Evolutionary conservation across 2,888 invertebrate species (phyloP), one percentile per base, ranked within the genome.

Genomic region (Choreutis nemorana): DNA sequence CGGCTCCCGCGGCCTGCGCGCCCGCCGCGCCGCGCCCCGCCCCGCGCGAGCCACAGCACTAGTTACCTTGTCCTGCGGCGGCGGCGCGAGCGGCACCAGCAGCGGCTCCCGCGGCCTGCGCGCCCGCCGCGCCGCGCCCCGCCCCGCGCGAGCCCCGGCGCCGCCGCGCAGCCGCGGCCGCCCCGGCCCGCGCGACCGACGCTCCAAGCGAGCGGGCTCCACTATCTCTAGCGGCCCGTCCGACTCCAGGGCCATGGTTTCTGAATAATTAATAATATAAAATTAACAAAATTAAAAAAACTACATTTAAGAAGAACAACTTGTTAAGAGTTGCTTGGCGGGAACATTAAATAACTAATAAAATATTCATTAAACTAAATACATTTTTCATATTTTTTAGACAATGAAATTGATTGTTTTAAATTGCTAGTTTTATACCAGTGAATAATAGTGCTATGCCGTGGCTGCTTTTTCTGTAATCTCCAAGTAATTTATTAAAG

Each of bases 41-140:
- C 4, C 18, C 18, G 4, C 5, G 7, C 4, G 8, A 18, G 8
- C 5, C 5, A 18, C 5, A 18, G 18, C 5, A 5, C 5, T 18
- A 5, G 8, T 18, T 18, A 18, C 18, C 8, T 5, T 18, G 18
- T 18, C 18, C 18, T 22, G 15, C 55, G 63, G 62, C 59, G 62
- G 62, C 58, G 81, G 82, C 51, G 79, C 81, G 21, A 81, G 65
- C 43, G 81, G 82, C 50, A 81, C 82, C 11, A 81, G 60, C 33
- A 77, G 51, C 2, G 77, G 73, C 41, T 73, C 73, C 14, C 70
- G 51, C 2, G 68, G 56, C 3, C 65, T 44, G n/a, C 73, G 58
- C n/a, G 62, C 57, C 10, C 67, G 45, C 8, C 66, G 48, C 13
- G 45, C 1, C 28, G 44, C 24, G 31, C 48, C 42, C 24, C 59